These are phyloP conservation scores for Diplosoma virens DNA, from an alignment of 23 tunicate genomes.

Conservation along the genomic window DNA sequence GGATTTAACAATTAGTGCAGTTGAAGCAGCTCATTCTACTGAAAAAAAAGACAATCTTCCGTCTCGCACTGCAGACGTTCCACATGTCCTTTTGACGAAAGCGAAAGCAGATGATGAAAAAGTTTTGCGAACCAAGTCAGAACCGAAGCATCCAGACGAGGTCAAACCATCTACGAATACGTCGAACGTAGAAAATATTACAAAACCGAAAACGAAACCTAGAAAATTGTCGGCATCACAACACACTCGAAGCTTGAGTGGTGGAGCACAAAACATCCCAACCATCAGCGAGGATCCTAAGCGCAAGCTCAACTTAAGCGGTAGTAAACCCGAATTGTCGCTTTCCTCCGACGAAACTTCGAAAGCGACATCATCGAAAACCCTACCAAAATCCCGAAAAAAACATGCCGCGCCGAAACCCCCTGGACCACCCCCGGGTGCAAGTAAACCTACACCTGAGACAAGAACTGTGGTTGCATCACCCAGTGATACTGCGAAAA, in stretches of 20 bases:
- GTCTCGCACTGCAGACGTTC: too few relatives aligned
- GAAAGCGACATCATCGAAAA: background rate
- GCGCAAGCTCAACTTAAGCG: background rate
- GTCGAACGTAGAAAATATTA: background rate
- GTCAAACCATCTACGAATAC: background rate
- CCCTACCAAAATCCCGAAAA: background rate
- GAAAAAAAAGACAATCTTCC: too few relatives aligned
- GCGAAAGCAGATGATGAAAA: too few relatives aligned
- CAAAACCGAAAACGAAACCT: background rate
- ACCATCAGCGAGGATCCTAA: slow-evolving; percentile 1
- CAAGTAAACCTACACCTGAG: slow-evolving; percentile 12
- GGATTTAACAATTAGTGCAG: background rate
- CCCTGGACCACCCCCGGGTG: slow-evolving; percentile 35
- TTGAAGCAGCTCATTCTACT: background rate
- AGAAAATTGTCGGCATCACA: background rate
- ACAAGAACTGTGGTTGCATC: slow-evolving; percentile 10
- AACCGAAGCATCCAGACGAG: background rate
- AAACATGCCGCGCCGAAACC: slow-evolving; percentile 52
- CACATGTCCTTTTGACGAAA: too few relatives aligned
- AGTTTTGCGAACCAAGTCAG: too few relatives aligned
- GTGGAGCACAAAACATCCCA: background rate
- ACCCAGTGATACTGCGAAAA: slow-evolving; percentile 15
- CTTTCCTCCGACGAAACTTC: too few relatives aligned
- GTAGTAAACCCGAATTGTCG: too few relatives aligned
- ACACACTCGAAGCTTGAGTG: background rate